Evolutionary conservation across 2,797 vertebrate species (phyloP).

Genomic region (Odontamblyopus lacepedii): DNA sequence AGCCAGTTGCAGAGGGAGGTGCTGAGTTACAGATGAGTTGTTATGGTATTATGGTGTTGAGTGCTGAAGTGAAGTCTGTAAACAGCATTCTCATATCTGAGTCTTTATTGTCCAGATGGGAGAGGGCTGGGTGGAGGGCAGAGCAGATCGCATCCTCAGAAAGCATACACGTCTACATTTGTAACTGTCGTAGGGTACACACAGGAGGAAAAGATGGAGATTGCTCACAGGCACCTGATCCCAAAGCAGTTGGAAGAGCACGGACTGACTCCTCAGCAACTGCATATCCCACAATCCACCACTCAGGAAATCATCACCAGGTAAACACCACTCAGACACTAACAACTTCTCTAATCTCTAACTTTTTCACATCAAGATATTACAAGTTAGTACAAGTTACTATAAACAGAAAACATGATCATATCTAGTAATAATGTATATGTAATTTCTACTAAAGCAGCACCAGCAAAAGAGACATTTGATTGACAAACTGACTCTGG

Average conservation of each 20-base stretch:
- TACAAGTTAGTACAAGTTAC: background rate
- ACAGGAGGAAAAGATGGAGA: slow-evolving; percentile 96
- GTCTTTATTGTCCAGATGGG: too few species aligned
- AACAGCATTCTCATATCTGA: too few species aligned
- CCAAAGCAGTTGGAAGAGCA: slow-evolving; percentile 95
- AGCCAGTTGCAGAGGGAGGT: too few species aligned
- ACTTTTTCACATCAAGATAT: background rate
- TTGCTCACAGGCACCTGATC: slow-evolving; percentile 95
- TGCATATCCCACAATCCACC: slow-evolving; percentile 90
- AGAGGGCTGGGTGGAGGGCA: too few species aligned
- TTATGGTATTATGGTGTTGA: too few species aligned
- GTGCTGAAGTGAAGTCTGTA: too few species aligned
- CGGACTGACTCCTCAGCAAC: slow-evolving; percentile 89
- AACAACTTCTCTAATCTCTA: background rate
- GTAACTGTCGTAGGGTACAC: slow-evolving; percentile 85
- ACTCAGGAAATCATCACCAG: slow-evolving; percentile 90
- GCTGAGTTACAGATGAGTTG: too few species aligned
- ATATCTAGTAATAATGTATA: too few species aligned
- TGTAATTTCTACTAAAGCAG: too few species aligned
- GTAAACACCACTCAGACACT: slow-evolving; percentile 57
- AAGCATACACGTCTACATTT: background rate
- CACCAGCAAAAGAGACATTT: too few species aligned
- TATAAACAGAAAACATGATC: background rate
- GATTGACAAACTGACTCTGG: too few species aligned
- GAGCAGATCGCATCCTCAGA: background rate